phyloP scores from a whole-genome alignment of 2,888 invertebrate species.

The Hydriomena furcata region DNA sequence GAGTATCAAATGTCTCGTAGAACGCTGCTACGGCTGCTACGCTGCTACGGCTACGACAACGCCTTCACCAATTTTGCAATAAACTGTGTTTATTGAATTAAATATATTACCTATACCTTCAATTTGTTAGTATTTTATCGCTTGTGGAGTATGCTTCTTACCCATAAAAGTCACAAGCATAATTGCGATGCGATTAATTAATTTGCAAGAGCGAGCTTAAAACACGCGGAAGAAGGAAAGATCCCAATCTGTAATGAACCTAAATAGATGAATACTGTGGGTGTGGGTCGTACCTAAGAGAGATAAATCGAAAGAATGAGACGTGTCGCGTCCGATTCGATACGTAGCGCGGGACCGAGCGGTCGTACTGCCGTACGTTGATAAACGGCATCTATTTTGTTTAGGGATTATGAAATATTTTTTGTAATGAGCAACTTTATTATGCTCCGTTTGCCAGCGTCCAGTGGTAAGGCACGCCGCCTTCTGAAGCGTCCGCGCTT shows the following conservation, averaged over 20 bases:
- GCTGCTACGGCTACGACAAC: constrained; percentile 13
- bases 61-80: background rate
- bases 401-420: constrained; percentile 55
- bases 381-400: constrained; percentile 76
- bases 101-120: too few species aligned
- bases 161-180: too few species aligned
- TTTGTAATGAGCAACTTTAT: constrained; percentile 40
- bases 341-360: constrained; percentile 71
- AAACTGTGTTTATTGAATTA: too few species aligned
- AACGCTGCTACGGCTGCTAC: constrained; percentile 5
- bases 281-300: constrained; percentile 46
- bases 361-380: constrained; percentile 70
- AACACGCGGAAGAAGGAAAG: too few species aligned
- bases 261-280: constrained; percentile 25
- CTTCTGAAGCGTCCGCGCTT: background rate
- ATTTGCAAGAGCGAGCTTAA: too few species aligned
- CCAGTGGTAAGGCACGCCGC: background rate
- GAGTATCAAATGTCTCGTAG: background rate
- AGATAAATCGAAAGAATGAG: constrained; percentile 79
- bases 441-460: constrained; percentile 14
- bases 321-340: constrained; percentile 74
- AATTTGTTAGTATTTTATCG: too few species aligned
- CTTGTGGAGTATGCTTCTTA: too few species aligned
- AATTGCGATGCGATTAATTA: too few species aligned
- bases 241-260: too few species aligned